phyloP scores from a whole-genome alignment of 2,888 invertebrate genomes.

The Biston stratarius region DNA sequence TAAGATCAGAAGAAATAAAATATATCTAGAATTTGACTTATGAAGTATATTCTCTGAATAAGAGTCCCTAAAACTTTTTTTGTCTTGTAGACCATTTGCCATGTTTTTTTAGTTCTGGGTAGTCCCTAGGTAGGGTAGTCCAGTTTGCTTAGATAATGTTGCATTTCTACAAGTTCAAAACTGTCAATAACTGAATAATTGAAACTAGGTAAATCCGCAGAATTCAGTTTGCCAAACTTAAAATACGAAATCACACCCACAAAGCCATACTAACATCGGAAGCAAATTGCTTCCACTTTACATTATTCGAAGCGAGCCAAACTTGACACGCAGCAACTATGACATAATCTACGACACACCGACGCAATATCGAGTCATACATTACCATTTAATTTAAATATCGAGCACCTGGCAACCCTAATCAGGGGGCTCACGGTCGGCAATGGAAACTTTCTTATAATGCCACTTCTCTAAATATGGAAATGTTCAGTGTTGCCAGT shows the following conservation, averaged over 20 bases:
- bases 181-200: no score
- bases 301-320: conserved; percentile 19
- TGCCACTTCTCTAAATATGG: conserved; percentile 40
- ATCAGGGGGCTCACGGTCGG: conserved; percentile 35
- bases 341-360: conserved; percentile 5
- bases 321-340: conserved; percentile 15
- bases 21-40: no score
- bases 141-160: no score
- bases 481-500: conserved; percentile 33
- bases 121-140: no score
- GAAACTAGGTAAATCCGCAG: background rate
- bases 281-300: conserved; percentile 19
- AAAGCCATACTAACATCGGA: background rate
- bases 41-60: no score
- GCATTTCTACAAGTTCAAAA: no score
- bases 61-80: no score
- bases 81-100: no score
- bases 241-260: background rate
- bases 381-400: conserved; percentile 47
- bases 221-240: background rate
- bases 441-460: conserved; percentile 42
- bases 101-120: no score
- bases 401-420: conserved; percentile 41
- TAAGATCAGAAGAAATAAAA: no score
- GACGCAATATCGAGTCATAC: conserved; percentile 33